Evolutionary conservation across 2,113 vertebrate genomes (phyloP), one percentile per base, ranked within the genome.

Genomic region (Hippocampus comes): DNA sequence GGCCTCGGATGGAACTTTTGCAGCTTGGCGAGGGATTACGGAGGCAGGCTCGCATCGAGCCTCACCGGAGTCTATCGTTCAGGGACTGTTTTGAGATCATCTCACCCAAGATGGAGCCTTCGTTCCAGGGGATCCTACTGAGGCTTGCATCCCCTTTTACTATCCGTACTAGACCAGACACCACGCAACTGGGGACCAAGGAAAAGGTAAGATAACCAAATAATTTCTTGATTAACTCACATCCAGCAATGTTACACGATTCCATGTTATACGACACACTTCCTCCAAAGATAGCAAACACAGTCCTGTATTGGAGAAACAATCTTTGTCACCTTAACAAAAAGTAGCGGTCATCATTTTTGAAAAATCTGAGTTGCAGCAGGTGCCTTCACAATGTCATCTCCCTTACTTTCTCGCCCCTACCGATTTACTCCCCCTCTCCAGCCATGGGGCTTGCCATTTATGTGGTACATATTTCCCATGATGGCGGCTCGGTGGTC

Each of bases 41-140:
- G 77, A 96, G 94, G 79, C 96, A 98, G 80, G 91, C 95, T 77
- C 94, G 93, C 80, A 95, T 94, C 55, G 97, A 99, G 49, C 82
- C 87, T 63, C 94, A 95, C 79, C 94, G 95, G 90, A 90, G 85
- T 23, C 90, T 96, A 86, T 94, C 84, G 46, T 99, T 99, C 82
- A 92, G 94, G 84, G 96, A 98, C 87, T 95, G 94, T 91, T 99
- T 99, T 4, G 95, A 98, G 88, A 95, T 99, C 7, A 94, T 98
- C 71, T 98, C 95, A 41, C 97, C 97, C 69, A 96, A 95, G 89
- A 94, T 98, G 78, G 92, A 93, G 70, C 94, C 95, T 77, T 94
- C 95, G 0, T 99, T 99, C 60, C 94, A 95, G 86, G 92, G 94
- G 71, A 95, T 99, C 74, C 91, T 99, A 38, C 86, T 96, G 84